Base-by-base conservation (phyloP, 2,797 vertebrate genomes). In the Poecilia wingei region DNA sequence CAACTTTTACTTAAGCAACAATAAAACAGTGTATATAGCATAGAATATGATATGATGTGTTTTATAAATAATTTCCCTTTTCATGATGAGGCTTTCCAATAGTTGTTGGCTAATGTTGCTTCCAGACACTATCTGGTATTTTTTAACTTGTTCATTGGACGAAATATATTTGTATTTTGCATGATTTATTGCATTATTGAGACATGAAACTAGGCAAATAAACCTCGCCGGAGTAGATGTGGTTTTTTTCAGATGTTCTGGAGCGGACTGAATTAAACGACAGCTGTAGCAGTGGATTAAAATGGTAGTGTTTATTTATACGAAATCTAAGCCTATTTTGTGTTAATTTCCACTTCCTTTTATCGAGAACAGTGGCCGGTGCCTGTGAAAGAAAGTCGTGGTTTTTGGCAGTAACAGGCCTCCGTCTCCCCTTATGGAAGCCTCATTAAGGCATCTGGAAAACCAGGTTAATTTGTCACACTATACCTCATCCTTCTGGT, bases 401-500 rank as follows among this genome's bases (percentile, higher is more conserved):
- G 31, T 36, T 72, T 66, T 75, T 81, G 77, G 74, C n/a, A 70
- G 28, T 14, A 4, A 74, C 28, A 31, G 73, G 33, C 20, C 7
- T 25, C 73, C 77, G 25, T 46, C 76, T 78, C 20, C 2, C 45
- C 64, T 78, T 55, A 82, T 36, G 69, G 74, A 82, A 84, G 69
- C 51, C 81, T 87, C 77, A 83, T 87, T 90, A 85, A 76, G 45
- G 55, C 69, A 72, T 79, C 81, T 81, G 84, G 82, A 87, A 88
- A 87, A 88, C 68, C 46, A 13, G 75, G 59, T 77, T 86, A 79
- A 86, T 91, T 86, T 82, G 80, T 79, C 57, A 6, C 74, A 84
- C 80, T 70, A 79, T 86, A 88, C 81, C 76, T 90, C 79, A 84
- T 86, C 76, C 83, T 82, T 85, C 90, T 92, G 89, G 31, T 90